Evolutionary conservation across 2,113 vertebrate genomes (phyloP).

Genomic region (Hepsetus odoe): DNA sequence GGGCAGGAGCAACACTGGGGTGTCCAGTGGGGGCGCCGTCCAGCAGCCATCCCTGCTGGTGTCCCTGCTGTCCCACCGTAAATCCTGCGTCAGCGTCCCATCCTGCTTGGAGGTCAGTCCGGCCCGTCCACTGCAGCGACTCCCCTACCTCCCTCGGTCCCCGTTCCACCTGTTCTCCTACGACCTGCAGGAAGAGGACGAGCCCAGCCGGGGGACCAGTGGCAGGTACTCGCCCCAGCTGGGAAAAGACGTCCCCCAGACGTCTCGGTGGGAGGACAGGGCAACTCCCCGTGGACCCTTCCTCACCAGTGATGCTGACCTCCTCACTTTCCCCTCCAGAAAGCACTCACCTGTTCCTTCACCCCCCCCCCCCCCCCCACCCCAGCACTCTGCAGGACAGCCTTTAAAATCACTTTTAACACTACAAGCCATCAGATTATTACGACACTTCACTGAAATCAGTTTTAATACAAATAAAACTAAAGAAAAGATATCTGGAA

Average conservation of each 20-base stretch:
- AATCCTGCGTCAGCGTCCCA: conserved; percentile 66
- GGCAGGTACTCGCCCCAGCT: conserved; percentile 14
- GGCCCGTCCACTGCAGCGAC: conserved; percentile 70
- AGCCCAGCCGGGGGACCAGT: conserved; percentile 62
- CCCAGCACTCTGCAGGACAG: background rate
- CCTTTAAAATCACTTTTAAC: too few species aligned
- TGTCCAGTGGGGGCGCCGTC: background rate
- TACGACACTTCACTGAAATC: too few species aligned
- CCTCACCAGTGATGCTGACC: background rate
- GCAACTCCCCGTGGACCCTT: background rate
- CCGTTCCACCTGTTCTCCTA: conserved; percentile 96
- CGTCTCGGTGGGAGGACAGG: background rate
- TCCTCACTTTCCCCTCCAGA: conserved; percentile 22
- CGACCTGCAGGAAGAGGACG: conserved; percentile 81
- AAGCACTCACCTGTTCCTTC: background rate
- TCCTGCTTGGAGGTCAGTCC: conserved; percentile 64
- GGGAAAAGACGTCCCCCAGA: conserved; percentile 23
- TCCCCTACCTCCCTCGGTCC: conserved; percentile 89
- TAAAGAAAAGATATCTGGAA: too few species aligned
- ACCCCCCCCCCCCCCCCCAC: background rate
- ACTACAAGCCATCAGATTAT: too few species aligned
- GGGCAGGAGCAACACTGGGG: background rate
- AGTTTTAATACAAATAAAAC: too few species aligned
- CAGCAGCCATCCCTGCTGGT: conserved; percentile 69
- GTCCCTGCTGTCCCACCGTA: conserved; percentile 68